Percentiles rank a stretch among this genome's conserved stretches.
These are phyloP conservation scores for Penaeus chinensis DNA, from an alignment of 1,140 invertebrate genomes.

Conservation along the genomic window DNA sequence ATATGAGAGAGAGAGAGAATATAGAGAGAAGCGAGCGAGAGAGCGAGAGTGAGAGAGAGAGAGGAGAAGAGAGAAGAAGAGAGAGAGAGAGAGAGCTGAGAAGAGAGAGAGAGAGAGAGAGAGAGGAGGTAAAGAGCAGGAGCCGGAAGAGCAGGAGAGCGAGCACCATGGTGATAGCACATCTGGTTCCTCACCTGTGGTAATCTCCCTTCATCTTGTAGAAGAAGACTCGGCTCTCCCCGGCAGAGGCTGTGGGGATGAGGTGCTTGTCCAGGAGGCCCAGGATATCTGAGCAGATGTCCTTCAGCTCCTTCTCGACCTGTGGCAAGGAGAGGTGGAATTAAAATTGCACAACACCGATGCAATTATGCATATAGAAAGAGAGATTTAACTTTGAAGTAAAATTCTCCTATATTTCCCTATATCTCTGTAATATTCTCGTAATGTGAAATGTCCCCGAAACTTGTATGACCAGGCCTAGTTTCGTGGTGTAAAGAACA, in stretches of 20 bases:
- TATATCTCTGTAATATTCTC: too few relatives aligned
- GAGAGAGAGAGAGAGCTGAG: too few relatives aligned
- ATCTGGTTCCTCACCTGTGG: constrained; percentile 72
- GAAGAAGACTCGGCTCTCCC: constrained; percentile 98
- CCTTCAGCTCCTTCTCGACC: constrained; percentile 95
- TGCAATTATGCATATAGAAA: background rate
- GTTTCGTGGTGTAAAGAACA: too few relatives aligned
- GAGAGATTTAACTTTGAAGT: background rate
- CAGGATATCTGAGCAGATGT: constrained; percentile 97
- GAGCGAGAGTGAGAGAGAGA: too few relatives aligned
- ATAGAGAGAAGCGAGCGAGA: too few relatives aligned
- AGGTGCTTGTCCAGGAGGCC: constrained; percentile 92
- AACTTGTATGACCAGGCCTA: too few relatives aligned
- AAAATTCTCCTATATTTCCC: too few relatives aligned
- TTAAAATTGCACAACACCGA: background rate
- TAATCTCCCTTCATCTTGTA: constrained; percentile 96
- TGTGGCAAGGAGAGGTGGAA: constrained; percentile 54
- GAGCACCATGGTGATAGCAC: background rate
- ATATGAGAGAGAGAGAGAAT: too few relatives aligned
- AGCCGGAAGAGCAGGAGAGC: background rate
- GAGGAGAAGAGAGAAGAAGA: too few relatives aligned
- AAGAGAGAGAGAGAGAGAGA: background rate
- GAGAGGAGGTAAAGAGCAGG: background rate
- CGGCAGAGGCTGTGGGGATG: constrained; percentile 89
- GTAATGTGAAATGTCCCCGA: too few relatives aligned